phyloP scores from a whole-genome alignment of 2,888 invertebrate species.

The Scaptomyza parva region DNA sequence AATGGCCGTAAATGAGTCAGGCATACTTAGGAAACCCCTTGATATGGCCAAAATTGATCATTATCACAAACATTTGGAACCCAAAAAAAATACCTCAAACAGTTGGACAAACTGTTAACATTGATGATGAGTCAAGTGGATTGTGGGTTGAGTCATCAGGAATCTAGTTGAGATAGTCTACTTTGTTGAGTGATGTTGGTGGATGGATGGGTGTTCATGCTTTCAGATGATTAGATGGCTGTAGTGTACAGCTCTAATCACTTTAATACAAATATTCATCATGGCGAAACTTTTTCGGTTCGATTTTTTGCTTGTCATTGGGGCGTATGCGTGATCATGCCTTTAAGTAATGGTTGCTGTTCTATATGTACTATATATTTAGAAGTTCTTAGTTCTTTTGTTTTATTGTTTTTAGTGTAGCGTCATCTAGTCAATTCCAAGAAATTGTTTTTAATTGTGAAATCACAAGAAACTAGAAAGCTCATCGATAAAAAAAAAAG shows the following conservation, averaged over 20 bases:
- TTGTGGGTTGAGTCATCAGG: conserved; percentile 49
- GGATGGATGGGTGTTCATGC: too few relatives aligned
- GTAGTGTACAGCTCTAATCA: conserved; percentile 19
- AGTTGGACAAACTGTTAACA: background rate
- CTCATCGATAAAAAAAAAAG: too few relatives aligned
- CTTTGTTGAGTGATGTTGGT: background rate
- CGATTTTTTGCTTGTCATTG: conserved; percentile 24
- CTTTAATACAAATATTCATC: conserved; percentile 38
- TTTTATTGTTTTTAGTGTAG: background rate
- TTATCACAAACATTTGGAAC: conserved; percentile 38
- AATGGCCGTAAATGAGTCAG: conserved; percentile 42
- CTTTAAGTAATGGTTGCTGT: background rate
- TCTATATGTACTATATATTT: background rate
- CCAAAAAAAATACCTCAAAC: background rate
- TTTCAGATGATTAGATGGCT: conserved; percentile 7
- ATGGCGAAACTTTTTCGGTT: conserved; percentile 11
- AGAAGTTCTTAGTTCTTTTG: background rate
- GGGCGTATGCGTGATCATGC: conserved; percentile 25
- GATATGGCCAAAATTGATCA: conserved; percentile 38
- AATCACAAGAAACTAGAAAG: conserved; percentile 8
- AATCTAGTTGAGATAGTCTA: conserved; percentile 18
- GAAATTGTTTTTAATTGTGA: conserved; percentile 1
- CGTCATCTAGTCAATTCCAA: background rate
- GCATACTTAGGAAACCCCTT: conserved; percentile 61
- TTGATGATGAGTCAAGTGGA: conserved; percentile 55